These are phyloP conservation scores for Xiphorhynchus elegans DNA, from an alignment of 2,113 vertebrate genomes.

Conservation along the genomic window DNA sequence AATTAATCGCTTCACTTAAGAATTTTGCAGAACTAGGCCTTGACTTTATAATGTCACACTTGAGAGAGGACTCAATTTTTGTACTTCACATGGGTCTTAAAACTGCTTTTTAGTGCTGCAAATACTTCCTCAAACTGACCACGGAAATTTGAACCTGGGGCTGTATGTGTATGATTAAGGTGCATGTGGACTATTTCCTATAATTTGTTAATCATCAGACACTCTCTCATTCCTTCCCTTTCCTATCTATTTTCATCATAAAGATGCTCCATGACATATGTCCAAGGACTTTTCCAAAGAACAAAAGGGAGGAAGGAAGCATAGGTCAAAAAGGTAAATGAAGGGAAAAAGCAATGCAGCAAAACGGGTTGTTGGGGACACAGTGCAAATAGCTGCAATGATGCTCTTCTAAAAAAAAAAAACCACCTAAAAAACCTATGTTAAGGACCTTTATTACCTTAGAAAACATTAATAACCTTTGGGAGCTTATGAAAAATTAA, in stretches of 20 bases:
- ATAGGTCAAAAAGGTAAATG: background rate
- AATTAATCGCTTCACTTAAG: background rate
- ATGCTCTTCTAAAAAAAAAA: background rate
- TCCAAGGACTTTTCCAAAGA: background rate
- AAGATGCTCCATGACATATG: background rate
- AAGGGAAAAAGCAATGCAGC: background rate
- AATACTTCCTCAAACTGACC: background rate
- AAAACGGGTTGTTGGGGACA: background rate
- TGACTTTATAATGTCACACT: background rate
- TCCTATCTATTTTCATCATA: constrained; percentile 5
- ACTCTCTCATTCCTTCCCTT: constrained; percentile 19
- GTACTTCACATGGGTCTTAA: background rate
- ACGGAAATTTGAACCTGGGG: background rate
- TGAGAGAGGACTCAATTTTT: background rate
- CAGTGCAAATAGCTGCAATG: background rate
- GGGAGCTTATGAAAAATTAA: background rate
- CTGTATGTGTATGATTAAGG: background rate
- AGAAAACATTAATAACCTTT: background rate
- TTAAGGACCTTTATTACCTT: background rate
- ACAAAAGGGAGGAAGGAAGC: constrained; percentile 26
- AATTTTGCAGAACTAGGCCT: background rate
- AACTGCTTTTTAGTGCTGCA: background rate
- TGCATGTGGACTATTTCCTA: background rate
- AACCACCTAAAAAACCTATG: too few relatives aligned
- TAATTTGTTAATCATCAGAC: background rate